A percentile compares a stretch with the other conserved stretches of the same genome.
phyloP scores from a whole-genome alignment of 2,797 vertebrate species.

The Nannoperca obscura region DNA sequence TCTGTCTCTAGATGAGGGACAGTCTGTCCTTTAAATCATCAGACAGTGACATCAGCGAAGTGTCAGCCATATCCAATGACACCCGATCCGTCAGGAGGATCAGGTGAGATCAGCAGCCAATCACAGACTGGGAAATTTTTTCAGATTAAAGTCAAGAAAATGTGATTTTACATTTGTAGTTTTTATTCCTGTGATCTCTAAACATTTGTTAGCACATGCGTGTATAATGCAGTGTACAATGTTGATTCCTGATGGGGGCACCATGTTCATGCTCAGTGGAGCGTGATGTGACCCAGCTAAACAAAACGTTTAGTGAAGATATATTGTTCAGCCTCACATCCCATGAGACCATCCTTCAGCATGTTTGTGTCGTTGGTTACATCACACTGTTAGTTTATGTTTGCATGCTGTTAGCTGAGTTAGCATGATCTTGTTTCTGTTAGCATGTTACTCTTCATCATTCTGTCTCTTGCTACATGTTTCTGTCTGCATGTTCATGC shows the following conservation, averaged over 20 bases:
- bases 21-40: constrained; percentile 93
- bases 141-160: not conserved
- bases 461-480: constrained; percentile 25
- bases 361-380: not conserved
- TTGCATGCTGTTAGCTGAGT: not conserved
- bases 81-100: constrained; percentile 88
- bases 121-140: not conserved
- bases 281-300: not conserved
- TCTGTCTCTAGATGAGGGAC: constrained; percentile 84
- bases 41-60: constrained; percentile 94
- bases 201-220: not conserved
- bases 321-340: not conserved
- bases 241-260: not conserved
- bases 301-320: not conserved
- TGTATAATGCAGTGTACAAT: not conserved
- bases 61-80: constrained; percentile 91
- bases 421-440: not conserved
- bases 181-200: too few species aligned
- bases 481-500: constrained; percentile 30
- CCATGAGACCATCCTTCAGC: not conserved
- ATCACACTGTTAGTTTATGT: not conserved
- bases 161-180: not conserved
- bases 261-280: not conserved
- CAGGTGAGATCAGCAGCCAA: constrained; percentile 83
- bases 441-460: constrained; percentile 13